Conservation (phyloP, 1,140 invertebrate species). For the silkworm (Bombyx mori) region DNA sequence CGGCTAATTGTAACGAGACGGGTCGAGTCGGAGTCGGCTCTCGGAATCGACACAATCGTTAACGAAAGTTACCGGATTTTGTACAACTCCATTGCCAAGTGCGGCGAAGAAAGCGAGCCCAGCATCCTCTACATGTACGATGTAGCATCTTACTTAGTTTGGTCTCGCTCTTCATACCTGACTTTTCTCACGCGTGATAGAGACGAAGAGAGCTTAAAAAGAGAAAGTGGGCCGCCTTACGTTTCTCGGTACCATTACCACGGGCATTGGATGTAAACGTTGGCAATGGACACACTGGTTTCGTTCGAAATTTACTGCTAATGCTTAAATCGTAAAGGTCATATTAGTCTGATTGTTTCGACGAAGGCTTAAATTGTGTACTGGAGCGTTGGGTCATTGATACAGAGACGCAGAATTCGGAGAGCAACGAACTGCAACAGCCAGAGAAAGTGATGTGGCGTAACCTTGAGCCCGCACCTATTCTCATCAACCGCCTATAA, state of each 20-base stretch:
- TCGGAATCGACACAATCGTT: constrained; percentile 38
- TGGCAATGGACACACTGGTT: constrained; percentile 39
- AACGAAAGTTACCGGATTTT: constrained; percentile 68
- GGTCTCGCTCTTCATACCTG: constrained; percentile 43
- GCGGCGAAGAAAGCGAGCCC: constrained; percentile 65
- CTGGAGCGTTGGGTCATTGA: constrained; percentile 42
- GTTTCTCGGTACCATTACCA: constrained; percentile 66
- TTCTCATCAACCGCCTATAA: constrained; percentile 48
- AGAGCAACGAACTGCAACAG: constrained; percentile 57
- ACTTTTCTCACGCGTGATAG: constrained; percentile 35
- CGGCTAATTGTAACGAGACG: constrained; percentile 35
- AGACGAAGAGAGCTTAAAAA: constrained; percentile 62
- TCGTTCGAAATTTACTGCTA: constrained; percentile 29
- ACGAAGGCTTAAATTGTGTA: constrained; percentile 21
- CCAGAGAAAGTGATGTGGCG: constrained; percentile 60
- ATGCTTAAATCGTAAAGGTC: constrained; percentile 21
- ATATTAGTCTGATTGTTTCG: constrained; percentile 21
- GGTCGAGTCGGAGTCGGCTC: constrained; percentile 23
- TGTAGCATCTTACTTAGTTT: constrained; percentile 41
- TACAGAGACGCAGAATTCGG: constrained; percentile 55
- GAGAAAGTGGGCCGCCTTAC: constrained; percentile 69
- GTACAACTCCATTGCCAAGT: constrained; percentile 62
- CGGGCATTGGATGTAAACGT: constrained; percentile 65
- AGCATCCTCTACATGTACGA: constrained; percentile 21
- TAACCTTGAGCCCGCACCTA: constrained; percentile 58